Percentiles rank a stretch among this genome's conserved stretches.
Evolutionary conservation across 2,888 invertebrate genomes (phyloP).

Genomic region (Pterostichus niger): DNA sequence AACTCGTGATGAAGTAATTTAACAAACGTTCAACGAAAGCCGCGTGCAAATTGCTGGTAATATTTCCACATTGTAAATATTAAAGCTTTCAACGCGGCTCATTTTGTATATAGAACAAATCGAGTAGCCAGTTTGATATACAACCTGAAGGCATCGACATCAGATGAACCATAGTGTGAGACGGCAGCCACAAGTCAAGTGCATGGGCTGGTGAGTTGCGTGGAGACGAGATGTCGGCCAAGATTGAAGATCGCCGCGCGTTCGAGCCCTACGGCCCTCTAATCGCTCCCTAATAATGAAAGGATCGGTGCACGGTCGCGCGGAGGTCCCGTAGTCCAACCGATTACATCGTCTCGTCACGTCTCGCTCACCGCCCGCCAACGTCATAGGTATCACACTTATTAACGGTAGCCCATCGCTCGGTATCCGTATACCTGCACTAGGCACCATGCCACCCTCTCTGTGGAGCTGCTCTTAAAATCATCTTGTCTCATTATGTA

Average conservation of each 20-base stretch:
- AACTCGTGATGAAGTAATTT: constrained; percentile 37
- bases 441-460: too few species aligned
- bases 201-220: background rate
- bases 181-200: background rate
- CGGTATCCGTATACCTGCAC: background rate
- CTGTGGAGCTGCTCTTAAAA: background rate
- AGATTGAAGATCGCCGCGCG: constrained; percentile 30
- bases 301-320: constrained; percentile 21
- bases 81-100: constrained; percentile 6
- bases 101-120: background rate
- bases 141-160: constrained; percentile 31
- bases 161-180: background rate
- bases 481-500: constrained; percentile 26
- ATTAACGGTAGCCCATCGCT: constrained; percentile 10
- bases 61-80: constrained; percentile 29
- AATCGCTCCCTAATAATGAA: constrained; percentile 56
- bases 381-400: constrained; percentile 19
- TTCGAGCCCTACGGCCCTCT: constrained; percentile 26
- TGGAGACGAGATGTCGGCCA: constrained; percentile 10
- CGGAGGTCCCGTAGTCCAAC: background rate
- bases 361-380: constrained; percentile 11
- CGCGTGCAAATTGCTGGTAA: constrained; percentile 14
- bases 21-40: constrained; percentile 1
- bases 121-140: constrained; percentile 32
- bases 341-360: constrained; percentile 29